Conservation (phyloP, 2,888 invertebrate species). For the Eupithecia tripunctaria region DNA sequence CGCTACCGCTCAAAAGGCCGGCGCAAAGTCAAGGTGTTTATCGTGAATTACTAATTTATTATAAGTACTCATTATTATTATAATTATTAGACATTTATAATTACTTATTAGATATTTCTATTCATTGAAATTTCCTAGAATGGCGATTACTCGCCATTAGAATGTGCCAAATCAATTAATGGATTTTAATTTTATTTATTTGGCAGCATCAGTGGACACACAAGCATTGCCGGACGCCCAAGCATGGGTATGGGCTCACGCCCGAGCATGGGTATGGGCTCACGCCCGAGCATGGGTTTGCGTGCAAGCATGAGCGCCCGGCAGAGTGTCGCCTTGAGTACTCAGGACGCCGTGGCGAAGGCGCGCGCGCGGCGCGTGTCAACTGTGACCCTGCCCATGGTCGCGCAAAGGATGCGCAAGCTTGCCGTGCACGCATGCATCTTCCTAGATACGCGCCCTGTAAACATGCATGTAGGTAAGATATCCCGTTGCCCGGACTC, state of each 20-base stretch:
- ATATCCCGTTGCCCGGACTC: too few species aligned
- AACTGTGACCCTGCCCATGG: conserved; percentile 67
- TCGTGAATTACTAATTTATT: background rate
- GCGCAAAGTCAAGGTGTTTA: background rate
- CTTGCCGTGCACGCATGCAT: conserved; percentile 87
- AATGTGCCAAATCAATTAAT: background rate
- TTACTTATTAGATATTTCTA: background rate
- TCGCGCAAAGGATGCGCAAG: conserved; percentile 72
- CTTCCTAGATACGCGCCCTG: conserved; percentile 86
- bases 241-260: background rate
- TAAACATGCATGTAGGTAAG: conserved; percentile 58
- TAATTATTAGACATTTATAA: too few species aligned
- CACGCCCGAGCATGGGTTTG: background rate
- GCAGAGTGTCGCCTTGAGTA: conserved; percentile 50
- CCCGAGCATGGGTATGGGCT: background rate
- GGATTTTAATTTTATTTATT: background rate
- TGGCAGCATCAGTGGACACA: background rate
- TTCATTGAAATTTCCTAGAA: background rate
- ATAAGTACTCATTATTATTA: too few species aligned
- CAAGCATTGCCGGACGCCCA: background rate
- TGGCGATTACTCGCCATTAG: background rate
- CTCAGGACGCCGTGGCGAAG: conserved; percentile 63
- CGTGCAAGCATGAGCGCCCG: conserved; percentile 39
- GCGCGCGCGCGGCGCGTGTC: conserved; percentile 75
- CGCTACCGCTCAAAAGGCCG: background rate